Base-by-base conservation (phyloP, 1,140 invertebrate species). In the Heliconius hermathena region DNA sequence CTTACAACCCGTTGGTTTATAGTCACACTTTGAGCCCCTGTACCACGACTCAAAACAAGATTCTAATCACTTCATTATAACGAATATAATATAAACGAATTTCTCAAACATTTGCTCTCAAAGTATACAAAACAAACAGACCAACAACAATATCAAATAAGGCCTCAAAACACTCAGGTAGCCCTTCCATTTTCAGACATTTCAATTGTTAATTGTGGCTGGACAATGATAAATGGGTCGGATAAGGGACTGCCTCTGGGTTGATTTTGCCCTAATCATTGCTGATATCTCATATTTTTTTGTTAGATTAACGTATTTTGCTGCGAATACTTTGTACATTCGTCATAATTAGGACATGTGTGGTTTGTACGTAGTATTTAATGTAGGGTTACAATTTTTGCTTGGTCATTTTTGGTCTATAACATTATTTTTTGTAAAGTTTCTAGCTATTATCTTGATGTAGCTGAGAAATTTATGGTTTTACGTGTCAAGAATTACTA, bases 191-290 rank as follows among this genome's bases (percentile, higher is more conserved):
- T 33, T 77, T 82, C 79, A 78, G 78, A 80, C 80, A 76, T 83
- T 87, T 85, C 85, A 87, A 88, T 88, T 85, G 84, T 87, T 88
- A 87, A 88, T 87, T 84, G 81, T 82, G 80, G 73, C 83, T 71
- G 80, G 41, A 70, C 78, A 80, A 82, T 85, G 85, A 88, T 86
- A 82, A 87, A 88, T 84, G 79, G 82, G 81, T 80, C 81, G 81
- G 80, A 71, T 72, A 57, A 57, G 8, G 20, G 26, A 26, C 74
- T 29, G 74, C 29, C 41, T 26, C 26, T 26, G 60, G 74, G 57
- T 71, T 76, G 74, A 76, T 76, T 76, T 66, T 76, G 74, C 74
- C 74, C 38, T 76, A 76, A 76, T 76, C 74, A 76, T 76, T 76
- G 38, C 66, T 76, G 74, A 76, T 76, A 38, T 70, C 74, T 76